Evolutionary conservation across 2,797 vertebrate genomes (phyloP).

Genomic region (Phoebastria nigripes): DNA sequence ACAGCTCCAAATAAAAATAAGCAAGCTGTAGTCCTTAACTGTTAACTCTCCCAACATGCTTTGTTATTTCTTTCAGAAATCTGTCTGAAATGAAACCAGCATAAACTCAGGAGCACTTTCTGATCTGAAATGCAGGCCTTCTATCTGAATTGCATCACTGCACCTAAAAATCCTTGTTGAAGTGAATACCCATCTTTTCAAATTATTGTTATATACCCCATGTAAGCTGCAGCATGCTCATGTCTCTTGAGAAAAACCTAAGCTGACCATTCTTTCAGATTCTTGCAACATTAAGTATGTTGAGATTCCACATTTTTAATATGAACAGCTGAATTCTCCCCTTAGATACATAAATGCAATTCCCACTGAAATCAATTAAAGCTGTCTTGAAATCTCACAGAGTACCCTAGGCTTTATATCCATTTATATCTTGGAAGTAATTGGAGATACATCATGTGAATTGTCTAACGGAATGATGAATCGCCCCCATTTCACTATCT

Average conservation of each 20-base stretch:
- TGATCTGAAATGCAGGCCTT: background rate
- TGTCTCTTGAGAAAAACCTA: background rate
- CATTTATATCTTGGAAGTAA: constrained; percentile 1
- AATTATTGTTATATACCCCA: background rate
- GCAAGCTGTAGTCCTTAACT: background rate
- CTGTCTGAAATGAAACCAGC: background rate
- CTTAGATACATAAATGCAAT: constrained; percentile 9
- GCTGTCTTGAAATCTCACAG: background rate
- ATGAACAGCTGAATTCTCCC: constrained; percentile 3
- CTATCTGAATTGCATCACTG: background rate
- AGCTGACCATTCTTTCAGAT: background rate
- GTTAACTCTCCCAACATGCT: rapidly evolving
- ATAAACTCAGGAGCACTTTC: background rate
- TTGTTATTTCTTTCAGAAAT: background rate
- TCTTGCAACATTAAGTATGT: background rate
- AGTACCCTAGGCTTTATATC: background rate
- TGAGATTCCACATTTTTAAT: constrained; percentile 23
- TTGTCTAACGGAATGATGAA: constrained; percentile 24
- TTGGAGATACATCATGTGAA: background rate
- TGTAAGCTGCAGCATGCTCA: background rate
- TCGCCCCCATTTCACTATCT: background rate
- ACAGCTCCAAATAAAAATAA: background rate
- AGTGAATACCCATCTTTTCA: background rate
- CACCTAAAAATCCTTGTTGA: background rate
- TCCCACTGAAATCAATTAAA: constrained; percentile 67